Conservation (phyloP, 2,113 vertebrate genomes). For the Promerops cafer region DNA sequence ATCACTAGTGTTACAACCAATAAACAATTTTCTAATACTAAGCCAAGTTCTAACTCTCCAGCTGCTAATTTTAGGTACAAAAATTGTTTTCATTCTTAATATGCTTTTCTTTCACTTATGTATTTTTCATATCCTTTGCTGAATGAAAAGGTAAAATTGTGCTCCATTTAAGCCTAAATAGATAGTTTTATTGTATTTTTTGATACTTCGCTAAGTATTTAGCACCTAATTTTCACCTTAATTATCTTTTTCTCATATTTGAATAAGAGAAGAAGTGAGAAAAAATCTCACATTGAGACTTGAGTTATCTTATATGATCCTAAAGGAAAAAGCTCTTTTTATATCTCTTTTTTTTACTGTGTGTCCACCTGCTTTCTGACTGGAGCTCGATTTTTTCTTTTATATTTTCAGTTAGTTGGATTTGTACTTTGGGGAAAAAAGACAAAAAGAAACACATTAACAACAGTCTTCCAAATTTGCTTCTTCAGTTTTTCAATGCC, state of each 20-base stretch:
- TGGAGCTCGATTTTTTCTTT: background rate
- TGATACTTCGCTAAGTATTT: background rate
- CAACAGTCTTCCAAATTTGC: background rate
- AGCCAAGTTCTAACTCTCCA: background rate
- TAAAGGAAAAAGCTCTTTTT: background rate
- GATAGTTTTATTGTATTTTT: background rate
- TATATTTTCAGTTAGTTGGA: background rate
- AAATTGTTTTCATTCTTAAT: background rate
- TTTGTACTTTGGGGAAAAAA: background rate
- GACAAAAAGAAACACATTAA: background rate
- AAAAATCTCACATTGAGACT: background rate
- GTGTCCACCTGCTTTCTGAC: background rate
- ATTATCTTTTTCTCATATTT: background rate
- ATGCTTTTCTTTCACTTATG: background rate
- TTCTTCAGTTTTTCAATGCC: background rate
- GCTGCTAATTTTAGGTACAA: conserved; percentile 4
- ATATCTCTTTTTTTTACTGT: background rate
- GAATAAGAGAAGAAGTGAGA: background rate
- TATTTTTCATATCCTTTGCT: background rate
- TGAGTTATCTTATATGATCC: background rate
- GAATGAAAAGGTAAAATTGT: background rate
- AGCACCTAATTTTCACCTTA: background rate
- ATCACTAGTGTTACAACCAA: background rate
- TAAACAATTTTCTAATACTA: conserved; percentile 1
- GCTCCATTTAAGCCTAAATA: background rate